Percentiles rank a stretch among this genome's conserved stretches.
phyloP scores from a whole-genome alignment of 53 echinoderm and acorn worm genomes.

The Antedon mediterranea region DNA sequence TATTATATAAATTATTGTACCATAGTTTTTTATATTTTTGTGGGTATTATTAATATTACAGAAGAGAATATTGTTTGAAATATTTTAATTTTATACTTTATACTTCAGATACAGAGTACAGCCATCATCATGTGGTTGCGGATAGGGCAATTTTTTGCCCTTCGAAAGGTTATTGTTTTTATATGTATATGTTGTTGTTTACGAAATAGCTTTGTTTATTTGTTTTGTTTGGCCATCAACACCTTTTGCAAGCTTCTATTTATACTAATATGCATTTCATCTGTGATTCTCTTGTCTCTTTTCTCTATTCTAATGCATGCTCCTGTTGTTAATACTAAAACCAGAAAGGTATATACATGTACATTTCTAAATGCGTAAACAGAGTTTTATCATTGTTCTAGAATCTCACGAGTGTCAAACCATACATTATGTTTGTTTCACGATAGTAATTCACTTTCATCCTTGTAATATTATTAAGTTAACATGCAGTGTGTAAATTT shows the following conservation, averaged over 20 bases:
- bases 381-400: neutral
- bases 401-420: too few species aligned
- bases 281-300: neutral
- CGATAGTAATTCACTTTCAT: too few species aligned
- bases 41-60: too few species aligned
- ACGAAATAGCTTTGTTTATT: neutral
- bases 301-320: neutral
- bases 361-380: neutral
- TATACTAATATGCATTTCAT: neutral
- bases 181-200: neutral
- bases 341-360: neutral
- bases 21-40: too few species aligned
- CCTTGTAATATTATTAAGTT: too few species aligned
- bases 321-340: neutral
- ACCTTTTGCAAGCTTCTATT: neutral
- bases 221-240: neutral
- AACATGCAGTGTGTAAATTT: too few species aligned
- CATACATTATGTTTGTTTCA: too few species aligned
- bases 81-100: neutral
- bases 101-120: neutral
- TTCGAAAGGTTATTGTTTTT: neutral
- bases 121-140: neutral
- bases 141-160: neutral
- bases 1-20: too few species aligned
- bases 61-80: neutral